Conservation (phyloP, 2,113 vertebrate genomes). For the Perca flavescens region DNA sequence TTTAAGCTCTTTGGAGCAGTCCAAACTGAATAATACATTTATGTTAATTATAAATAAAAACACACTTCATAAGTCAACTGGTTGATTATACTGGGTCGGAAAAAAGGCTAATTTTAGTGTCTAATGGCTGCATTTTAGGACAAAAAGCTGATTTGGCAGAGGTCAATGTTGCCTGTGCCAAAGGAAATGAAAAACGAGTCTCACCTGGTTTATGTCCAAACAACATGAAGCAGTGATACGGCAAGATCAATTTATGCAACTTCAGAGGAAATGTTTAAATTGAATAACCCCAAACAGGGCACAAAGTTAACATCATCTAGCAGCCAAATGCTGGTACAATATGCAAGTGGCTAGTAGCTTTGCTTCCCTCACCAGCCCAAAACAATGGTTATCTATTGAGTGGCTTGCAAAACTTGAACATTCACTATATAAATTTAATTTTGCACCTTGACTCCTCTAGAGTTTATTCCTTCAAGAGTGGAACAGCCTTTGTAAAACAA, state of each 20-base stretch:
- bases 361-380: too few relatives aligned
- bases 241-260: conserved; percentile 63
- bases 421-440: too few relatives aligned
- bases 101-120: neutral
- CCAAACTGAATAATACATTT: neutral
- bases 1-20: neutral
- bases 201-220: conserved; percentile 49
- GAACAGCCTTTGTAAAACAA: neutral
- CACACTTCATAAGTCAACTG: conserved; percentile 8
- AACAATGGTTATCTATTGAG: too few relatives aligned
- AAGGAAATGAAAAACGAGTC: conserved; percentile 42
- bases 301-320: too few relatives aligned
- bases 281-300: neutral
- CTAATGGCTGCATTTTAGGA: neutral
- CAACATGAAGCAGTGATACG: conserved; percentile 33
- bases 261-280: conserved; percentile 57
- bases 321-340: too few relatives aligned
- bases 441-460: neutral
- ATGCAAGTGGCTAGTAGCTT: too few relatives aligned
- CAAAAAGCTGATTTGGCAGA: conserved; percentile 33
- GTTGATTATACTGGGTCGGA: neutral
- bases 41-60: neutral
- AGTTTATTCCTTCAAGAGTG: neutral
- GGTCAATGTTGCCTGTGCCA: neutral
- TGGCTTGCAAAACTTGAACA: too few relatives aligned